Conservation (phyloP, 2,797 vertebrate genomes). For the Sylvilagus floridanus region DNA sequence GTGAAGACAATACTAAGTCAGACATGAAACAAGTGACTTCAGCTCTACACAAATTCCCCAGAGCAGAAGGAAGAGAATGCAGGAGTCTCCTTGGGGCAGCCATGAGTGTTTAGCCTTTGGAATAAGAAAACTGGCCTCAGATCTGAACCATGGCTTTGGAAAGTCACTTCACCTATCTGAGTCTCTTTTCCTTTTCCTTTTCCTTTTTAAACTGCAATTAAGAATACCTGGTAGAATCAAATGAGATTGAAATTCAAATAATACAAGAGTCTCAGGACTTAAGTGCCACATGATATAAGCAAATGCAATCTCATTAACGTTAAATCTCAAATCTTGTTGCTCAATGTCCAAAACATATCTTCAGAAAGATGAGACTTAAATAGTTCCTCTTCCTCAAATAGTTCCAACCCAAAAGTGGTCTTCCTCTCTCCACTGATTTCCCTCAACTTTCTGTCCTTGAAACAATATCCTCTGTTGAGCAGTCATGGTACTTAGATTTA, state of each 20-base stretch:
- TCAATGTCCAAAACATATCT: neutral
- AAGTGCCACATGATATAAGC: neutral
- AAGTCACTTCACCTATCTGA: neutral
- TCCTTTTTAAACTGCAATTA: neutral
- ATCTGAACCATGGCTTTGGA: neutral
- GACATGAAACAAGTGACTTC: neutral
- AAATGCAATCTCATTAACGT: neutral
- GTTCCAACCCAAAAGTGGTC: neutral
- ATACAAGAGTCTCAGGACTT: neutral
- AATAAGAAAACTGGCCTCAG: neutral
- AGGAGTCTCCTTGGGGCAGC: neutral
- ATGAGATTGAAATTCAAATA: slow-evolving; percentile 13
- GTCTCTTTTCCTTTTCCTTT: neutral
- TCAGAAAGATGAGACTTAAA: neutral
- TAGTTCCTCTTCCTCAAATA: neutral
- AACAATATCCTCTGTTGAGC: neutral
- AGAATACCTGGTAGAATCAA: neutral
- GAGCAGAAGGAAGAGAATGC: neutral
- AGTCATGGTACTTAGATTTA: neutral
- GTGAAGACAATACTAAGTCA: neutral
- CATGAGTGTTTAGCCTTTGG: neutral
- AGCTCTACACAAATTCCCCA: neutral
- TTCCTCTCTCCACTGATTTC: slow-evolving; percentile 17
- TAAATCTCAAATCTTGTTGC: neutral
- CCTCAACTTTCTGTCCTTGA: slow-evolving; percentile 1